Evolutionary conservation across 2,797 vertebrate species (phyloP), one percentile per base, ranked within the genome.

Genomic region (Lagodon rhomboides): DNA sequence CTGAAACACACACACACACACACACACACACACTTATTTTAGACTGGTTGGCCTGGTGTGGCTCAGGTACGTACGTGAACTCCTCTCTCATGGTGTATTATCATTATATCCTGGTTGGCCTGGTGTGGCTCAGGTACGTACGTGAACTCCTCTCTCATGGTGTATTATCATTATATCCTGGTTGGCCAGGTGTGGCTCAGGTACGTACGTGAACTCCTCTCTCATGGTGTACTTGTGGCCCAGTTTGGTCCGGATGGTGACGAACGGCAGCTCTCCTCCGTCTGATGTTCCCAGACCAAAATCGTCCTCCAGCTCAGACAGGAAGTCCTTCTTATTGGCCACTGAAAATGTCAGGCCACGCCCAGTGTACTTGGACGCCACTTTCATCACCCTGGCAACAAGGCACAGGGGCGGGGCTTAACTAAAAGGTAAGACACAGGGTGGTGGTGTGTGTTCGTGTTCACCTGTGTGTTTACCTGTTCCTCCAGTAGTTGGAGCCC

Each of bases 101-200:
- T 22, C 12, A 51, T 44, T 44, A 55, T 25, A 25, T 38, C 27
- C 38, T 25, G 12, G 27, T 23, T 60, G 5, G 47, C 22, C 7
- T 6, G 2, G 58, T 25, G n/a, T 0, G 7, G 49, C 22, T 50
- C 2, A 16, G 58, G 27, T 50, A 91, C 96, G 13, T 86, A 96
- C 96, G 95, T 96, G 86, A 96, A 96, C 89, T 96, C 96, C 84
- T 96, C 96, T 1, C 93, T 92, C 96, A 96, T 95, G 80, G 91
- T 91, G 90, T 90, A 95, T 30, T n/a, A 51, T 22, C 12, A 51
- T 44, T 44, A 55, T 25, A 25, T 38, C 27, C 38, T 25, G 12
- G 27, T 23, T 60, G 5, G 47, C 22, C 7, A 4, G 2, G 58
- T 25, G n/a, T 0, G 7, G 49, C 22, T 50, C 2, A 16, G 58